phyloP scores from a whole-genome alignment of 2,888 invertebrate species.

The Drosophila robusta region DNA sequence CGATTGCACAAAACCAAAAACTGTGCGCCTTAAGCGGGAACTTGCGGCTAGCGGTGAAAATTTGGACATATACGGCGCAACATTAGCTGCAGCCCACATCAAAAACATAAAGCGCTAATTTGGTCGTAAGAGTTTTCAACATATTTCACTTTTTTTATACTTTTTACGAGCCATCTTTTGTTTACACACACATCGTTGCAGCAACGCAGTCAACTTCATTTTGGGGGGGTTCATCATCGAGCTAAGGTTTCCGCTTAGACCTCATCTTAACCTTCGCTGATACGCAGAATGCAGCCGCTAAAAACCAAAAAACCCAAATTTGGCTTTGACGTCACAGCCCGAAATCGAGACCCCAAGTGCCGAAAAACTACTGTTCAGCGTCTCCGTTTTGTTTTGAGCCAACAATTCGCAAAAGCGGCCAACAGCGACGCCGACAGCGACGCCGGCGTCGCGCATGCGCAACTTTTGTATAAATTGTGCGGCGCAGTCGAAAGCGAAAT shows the following conservation, averaged over 20 bases:
- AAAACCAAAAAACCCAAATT: slow-evolving; percentile 30
- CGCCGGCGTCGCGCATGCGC: slow-evolving; percentile 64
- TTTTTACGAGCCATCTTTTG: slow-evolving; percentile 40
- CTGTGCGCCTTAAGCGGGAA: slow-evolving; percentile 67
- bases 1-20: slow-evolving; percentile 57
- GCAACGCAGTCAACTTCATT: slow-evolving; percentile 25
- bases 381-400: slow-evolving; percentile 67
- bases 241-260: slow-evolving; percentile 52
- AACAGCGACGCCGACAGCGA: neutral
- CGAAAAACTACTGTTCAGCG: slow-evolving; percentile 25
- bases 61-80: slow-evolving; percentile 44
- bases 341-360: slow-evolving; percentile 30
- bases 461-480: slow-evolving; percentile 80
- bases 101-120: slow-evolving; percentile 61
- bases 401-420: slow-evolving; percentile 64
- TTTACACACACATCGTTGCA: slow-evolving; percentile 36
- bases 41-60: slow-evolving; percentile 47
- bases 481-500: slow-evolving; percentile 72
- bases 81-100: slow-evolving; percentile 53
- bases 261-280: slow-evolving; percentile 43
- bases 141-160: slow-evolving; percentile 23
- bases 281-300: slow-evolving; percentile 69
- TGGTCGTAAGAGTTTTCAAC: slow-evolving; percentile 57
- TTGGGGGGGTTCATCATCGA: slow-evolving; percentile 3
- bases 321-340: slow-evolving; percentile 51